A percentile compares a stretch with the other conserved stretches of the same genome.
These are phyloP conservation scores for Ploceus nigricollis DNA, from an alignment of 2,113 vertebrate species.

Conservation along the genomic window DNA sequence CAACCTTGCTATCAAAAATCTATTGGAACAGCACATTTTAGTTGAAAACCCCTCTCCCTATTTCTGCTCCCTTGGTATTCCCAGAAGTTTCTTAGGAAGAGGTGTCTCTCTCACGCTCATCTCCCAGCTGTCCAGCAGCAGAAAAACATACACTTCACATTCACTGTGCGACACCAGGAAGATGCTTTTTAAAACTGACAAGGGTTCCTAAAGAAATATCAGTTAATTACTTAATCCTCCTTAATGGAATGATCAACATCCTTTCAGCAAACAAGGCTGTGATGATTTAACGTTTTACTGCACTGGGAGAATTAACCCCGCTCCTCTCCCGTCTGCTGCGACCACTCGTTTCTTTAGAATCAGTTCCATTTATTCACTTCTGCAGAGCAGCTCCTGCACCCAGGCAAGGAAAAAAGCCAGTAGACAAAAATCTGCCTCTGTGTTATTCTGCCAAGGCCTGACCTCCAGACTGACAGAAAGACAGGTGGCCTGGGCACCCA, in stretches of 20 bases:
- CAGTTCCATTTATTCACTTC: conserved; percentile 23
- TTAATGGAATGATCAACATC: conserved; percentile 67
- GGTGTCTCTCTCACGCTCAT: background rate
- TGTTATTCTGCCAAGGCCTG: background rate
- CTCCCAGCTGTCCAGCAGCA: background rate
- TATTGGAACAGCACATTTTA: background rate
- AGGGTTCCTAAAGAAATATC: conserved; percentile 45
- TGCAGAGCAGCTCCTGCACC: background rate
- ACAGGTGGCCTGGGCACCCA: background rate
- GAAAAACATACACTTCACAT: background rate
- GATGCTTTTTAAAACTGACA: conserved; percentile 21
- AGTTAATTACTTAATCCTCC: conserved; percentile 68
- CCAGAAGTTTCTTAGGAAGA: background rate
- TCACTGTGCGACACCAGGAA: background rate
- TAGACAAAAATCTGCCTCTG: background rate
- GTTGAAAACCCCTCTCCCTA: background rate
- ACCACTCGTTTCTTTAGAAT: background rate
- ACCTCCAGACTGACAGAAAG: background rate
- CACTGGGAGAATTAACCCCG: background rate
- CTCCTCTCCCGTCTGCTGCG: background rate
- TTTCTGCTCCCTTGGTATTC: background rate
- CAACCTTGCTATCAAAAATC: background rate
- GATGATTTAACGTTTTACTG: conserved; percentile 23
- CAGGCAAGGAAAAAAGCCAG: background rate
- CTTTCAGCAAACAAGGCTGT: conserved; percentile 56